Evolutionary conservation across 2,113 vertebrate species (phyloP), one percentile per base, ranked within the genome.

Genomic region (Sebastes schlegelii): DNA sequence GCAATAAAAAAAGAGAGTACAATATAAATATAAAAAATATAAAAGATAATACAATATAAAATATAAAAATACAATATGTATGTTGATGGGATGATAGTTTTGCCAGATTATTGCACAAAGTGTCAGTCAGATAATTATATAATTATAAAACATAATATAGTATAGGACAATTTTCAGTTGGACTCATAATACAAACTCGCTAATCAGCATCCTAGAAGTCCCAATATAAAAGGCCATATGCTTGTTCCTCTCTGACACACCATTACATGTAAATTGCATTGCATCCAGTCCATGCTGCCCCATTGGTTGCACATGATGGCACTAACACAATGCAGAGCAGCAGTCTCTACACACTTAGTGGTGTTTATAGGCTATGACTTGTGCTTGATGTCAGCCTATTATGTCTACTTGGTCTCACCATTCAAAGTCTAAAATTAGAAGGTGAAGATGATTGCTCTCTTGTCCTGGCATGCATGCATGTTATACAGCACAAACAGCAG

Each of bases 361-460:
- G 10, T 26, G 26, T 26, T 26, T 26, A 26, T 26, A 26, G 26
- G 26, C 26, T 3, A 26, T 26, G 26, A 26, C 26, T 26, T 26
- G 26, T 26, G 26, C 26, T 26, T 26, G 26, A 26, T 26, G 26
- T 26, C 74, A 81, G 21, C 16, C 4, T 3, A 14, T 77, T 55
- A 26, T 80, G 17, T 74, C 34, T 57, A 6, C 79, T 62, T 40
- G 54, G 65, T 65, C 76, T 79, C 74, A 83, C 46, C 12, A 69
- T 75, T 55, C 10, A 11, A 26, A 8, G 63, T 82, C 80, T 89
- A 82, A 83, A 87, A 83, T 81, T 77, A 85, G 85, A 80, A 75
- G n/a, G 4, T 26, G 61, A 43, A 69, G 77, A 82, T 74, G 57
- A 88, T 62, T 65, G 52, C 82, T 73, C 52, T 71, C 82, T 60